Percentiles rank a stretch among this genome's conserved stretches.
phyloP scores from a whole-genome alignment of 2,888 invertebrate genomes.

The Ormyrus rosae region DNA sequence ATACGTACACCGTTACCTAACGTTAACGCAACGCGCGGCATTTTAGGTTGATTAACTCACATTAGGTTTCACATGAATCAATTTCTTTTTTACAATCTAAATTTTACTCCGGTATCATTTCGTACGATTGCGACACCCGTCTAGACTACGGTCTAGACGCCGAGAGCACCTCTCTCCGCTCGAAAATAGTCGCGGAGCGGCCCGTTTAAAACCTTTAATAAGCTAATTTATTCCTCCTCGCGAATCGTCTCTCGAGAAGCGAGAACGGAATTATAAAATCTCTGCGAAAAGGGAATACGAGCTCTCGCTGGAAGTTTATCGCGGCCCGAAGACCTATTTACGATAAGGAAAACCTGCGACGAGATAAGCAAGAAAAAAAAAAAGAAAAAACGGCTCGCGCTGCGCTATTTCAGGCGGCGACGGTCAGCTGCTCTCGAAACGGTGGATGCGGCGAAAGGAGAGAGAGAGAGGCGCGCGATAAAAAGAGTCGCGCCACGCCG shows the following conservation, averaged over 20 bases:
- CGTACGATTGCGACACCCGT: slow-evolving; percentile 22
- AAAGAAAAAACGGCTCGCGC: too few species aligned
- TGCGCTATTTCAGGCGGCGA: too few species aligned
- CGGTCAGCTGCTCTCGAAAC: too few species aligned
- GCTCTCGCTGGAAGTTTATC: too few species aligned
- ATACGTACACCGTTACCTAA: slow-evolving; percentile 9
- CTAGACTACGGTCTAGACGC: slow-evolving; percentile 35
- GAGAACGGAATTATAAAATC: too few species aligned
- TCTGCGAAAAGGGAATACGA: too few species aligned
- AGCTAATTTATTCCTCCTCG: too few species aligned
- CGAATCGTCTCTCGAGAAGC: too few species aligned
- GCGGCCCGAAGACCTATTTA: too few species aligned
- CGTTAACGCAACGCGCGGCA: slow-evolving; percentile 14
- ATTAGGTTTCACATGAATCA: slow-evolving; percentile 41
- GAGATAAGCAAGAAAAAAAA: background rate
- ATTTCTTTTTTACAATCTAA: slow-evolving; percentile 30
- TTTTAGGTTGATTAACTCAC: slow-evolving; percentile 33
- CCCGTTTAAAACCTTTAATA: background rate
- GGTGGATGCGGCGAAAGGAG: background rate
- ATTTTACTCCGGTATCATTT: slow-evolving; percentile 7
- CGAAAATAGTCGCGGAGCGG: background rate
- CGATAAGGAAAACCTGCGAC: too few species aligned
- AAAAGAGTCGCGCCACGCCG: background rate
- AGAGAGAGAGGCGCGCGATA: background rate
- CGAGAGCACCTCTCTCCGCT: background rate